phyloP scores from a whole-genome alignment of 2,797 vertebrate genomes.

The Melanotaenia parkinsoni region DNA sequence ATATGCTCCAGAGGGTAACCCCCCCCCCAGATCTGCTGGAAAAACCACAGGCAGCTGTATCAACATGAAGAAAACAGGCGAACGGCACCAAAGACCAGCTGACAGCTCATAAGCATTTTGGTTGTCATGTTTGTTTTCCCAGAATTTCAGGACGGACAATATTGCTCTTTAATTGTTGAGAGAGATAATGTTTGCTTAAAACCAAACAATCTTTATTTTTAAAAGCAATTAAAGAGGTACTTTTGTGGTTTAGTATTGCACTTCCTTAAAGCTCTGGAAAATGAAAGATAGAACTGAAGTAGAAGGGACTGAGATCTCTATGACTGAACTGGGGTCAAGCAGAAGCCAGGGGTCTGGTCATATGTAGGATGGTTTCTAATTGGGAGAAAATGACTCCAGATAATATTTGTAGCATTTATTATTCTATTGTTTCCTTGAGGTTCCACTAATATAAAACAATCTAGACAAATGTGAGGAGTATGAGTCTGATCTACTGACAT shows the following conservation, averaged over 20 bases:
- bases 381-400: not conserved
- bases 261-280: not conserved
- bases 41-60: slow-evolving; percentile 74
- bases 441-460: not conserved
- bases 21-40: slow-evolving; percentile 54
- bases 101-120: slow-evolving; percentile 15
- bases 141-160: slow-evolving; percentile 3
- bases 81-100: slow-evolving; percentile 1
- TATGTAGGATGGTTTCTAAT: not conserved
- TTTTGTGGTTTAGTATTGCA: not conserved
- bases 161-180: slow-evolving; percentile 32
- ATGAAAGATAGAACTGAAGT: not conserved
- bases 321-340: not conserved
- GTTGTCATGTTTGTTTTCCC: slow-evolving; percentile 24
- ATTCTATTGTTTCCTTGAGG: not conserved
- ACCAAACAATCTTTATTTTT: not conserved
- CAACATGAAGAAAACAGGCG: slow-evolving; percentile 55
- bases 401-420: not conserved
- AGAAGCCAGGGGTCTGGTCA: not conserved
- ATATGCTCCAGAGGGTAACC: slow-evolving; percentile 53
- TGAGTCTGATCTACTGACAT: not conserved
- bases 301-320: not conserved
- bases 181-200: slow-evolving; percentile 10
- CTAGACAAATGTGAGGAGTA: not conserved
- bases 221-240: slow-evolving; percentile 10